These are phyloP conservation scores for Penelope pileata DNA, from an alignment of 2,113 vertebrate genomes.

Conservation along the genomic window DNA sequence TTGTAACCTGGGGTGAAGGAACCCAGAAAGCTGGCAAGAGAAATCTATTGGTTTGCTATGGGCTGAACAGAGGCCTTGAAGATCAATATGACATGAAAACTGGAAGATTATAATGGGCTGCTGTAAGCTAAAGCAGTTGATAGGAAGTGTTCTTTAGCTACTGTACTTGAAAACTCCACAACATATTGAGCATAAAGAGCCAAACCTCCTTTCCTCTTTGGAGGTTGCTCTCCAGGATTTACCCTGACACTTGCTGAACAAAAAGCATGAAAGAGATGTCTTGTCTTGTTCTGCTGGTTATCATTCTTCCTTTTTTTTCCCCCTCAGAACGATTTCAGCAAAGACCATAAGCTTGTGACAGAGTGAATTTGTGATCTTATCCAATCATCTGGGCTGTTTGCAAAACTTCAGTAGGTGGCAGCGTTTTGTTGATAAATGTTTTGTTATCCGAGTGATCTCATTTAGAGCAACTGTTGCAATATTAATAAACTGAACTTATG, in stretches of 20 bases:
- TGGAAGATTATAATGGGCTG: background rate
- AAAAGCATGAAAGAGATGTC: slow-evolving; percentile 66
- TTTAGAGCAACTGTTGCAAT: slow-evolving; percentile 84
- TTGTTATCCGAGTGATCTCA: slow-evolving; percentile 85
- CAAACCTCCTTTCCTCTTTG: background rate
- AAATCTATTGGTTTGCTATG: background rate
- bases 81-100: background rate
- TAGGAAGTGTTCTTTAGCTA: background rate
- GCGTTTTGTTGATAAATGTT: slow-evolving; percentile 87
- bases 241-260: slow-evolving; percentile 67
- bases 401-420: slow-evolving; percentile 88
- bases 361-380: slow-evolving; percentile 82
- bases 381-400: slow-evolving; percentile 83
- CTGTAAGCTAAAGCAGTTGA: background rate
- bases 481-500: slow-evolving; percentile 86
- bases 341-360: slow-evolving; percentile 81
- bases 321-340: slow-evolving; percentile 66
- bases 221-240: slow-evolving; percentile 59
- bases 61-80: background rate
- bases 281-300: slow-evolving; percentile 72
- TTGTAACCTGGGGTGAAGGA: background rate
- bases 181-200: background rate
- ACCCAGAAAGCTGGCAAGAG: background rate
- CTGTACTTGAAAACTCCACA: slow-evolving; percentile 19
- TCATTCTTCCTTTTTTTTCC: slow-evolving; percentile 64